These are phyloP conservation scores for Eilema depressum DNA, from an alignment of 2,888 invertebrate genomes.

Conservation along the genomic window DNA sequence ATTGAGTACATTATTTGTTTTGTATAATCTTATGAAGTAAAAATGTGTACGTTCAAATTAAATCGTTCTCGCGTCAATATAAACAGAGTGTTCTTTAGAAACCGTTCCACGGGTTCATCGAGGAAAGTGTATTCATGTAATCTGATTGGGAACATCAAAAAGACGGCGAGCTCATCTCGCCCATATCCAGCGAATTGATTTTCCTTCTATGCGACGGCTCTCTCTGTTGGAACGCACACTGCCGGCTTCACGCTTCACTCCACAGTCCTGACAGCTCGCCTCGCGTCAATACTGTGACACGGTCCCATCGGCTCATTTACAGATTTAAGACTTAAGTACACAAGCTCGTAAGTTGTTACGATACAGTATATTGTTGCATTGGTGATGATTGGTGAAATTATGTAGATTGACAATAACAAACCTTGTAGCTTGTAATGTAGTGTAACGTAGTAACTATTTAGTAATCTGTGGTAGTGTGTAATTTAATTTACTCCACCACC, in stretches of 20 bases:
- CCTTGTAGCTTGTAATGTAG: no score
- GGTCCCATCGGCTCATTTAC: neutral
- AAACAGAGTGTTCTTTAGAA: slow-evolving; percentile 5
- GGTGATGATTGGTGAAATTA: neutral
- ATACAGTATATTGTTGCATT: neutral
- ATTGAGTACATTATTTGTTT: neutral
- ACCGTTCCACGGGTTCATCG: neutral
- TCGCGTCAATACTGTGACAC: neutral
- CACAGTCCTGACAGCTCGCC: neutral
- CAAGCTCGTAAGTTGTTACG: neutral
- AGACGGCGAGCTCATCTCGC: slow-evolving; percentile 1
- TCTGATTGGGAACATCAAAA: neutral
- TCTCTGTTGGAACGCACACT: neutral
- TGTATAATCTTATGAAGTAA: neutral
- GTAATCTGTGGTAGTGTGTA: no score
- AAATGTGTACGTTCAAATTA: neutral
- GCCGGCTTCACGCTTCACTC: neutral
- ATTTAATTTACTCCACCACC: no score
- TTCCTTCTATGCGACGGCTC: neutral
- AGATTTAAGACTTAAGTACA: neutral
- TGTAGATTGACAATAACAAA: no score
- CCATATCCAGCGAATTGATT: neutral
- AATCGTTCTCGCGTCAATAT: neutral
- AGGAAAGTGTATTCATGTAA: neutral
- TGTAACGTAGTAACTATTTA: no score